Conservation (phyloP, 2,888 invertebrate genomes). For the Lycia hirtaria region DNA sequence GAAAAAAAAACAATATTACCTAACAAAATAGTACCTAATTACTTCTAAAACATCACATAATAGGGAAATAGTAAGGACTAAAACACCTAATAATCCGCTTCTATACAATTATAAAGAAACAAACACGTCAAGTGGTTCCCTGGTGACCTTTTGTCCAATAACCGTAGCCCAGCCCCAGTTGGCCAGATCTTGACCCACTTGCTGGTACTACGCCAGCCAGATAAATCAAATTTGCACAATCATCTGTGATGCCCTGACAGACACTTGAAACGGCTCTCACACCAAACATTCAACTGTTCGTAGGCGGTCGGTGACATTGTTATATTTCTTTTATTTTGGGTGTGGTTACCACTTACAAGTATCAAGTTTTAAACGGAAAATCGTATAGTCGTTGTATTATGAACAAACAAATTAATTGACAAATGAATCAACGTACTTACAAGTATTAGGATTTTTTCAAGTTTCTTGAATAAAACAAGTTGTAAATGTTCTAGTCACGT, state of each 20-base stretch:
- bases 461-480: too few species aligned
- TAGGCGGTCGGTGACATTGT: neutral
- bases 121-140: slow-evolving; percentile 18
- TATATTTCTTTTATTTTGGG: neutral
- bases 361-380: too few species aligned
- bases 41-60: too few species aligned
- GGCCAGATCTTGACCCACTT: slow-evolving; percentile 27
- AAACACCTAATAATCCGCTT: too few species aligned
- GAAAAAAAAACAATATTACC: too few species aligned
- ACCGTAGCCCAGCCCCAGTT: slow-evolving; percentile 11
- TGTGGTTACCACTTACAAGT: neutral
- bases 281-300: neutral
- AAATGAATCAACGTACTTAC: too few species aligned
- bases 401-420: too few species aligned
- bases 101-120: neutral
- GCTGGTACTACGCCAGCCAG: slow-evolving; percentile 13
- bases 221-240: slow-evolving; percentile 21
- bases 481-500: too few species aligned
- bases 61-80: too few species aligned
- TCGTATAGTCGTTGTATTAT: too few species aligned
- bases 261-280: slow-evolving; percentile 3
- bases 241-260: slow-evolving; percentile 11
- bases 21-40: too few species aligned
- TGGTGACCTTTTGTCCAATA: slow-evolving; percentile 15
- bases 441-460: too few species aligned